Evolutionary conservation across 2,888 invertebrate species (phyloP).

Genomic region (Xanthia icteritia): DNA sequence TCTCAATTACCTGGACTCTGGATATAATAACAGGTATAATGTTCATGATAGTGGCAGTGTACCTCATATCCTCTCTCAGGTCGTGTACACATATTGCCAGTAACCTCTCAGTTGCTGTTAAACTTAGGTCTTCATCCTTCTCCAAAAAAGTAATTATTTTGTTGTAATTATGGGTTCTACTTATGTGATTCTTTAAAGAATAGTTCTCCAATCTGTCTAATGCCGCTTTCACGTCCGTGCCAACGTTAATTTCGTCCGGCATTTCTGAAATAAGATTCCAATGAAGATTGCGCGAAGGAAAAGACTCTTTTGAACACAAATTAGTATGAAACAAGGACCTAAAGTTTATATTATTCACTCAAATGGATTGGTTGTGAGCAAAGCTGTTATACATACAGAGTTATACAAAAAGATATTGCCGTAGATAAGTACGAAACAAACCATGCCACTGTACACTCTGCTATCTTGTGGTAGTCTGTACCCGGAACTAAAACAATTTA

Average conservation of each 20-base stretch:
- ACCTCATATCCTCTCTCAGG: conserved; percentile 74
- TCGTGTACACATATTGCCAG: conserved; percentile 75
- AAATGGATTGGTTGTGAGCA: conserved; percentile 12
- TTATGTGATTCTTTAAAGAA: conserved; percentile 60
- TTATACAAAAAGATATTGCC: conserved; percentile 43
- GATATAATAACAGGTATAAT: conserved; percentile 74
- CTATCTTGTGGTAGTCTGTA: background rate
- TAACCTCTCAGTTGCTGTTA: conserved; percentile 70
- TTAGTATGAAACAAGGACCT: conserved; percentile 1
- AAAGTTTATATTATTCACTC: conserved; percentile 1
- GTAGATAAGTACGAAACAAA: conserved; percentile 49
- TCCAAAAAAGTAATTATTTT: conserved; percentile 71
- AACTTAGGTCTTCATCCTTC: conserved; percentile 60
- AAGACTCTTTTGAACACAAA: background rate
- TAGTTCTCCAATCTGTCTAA: conserved; percentile 74
- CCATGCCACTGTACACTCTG: conserved; percentile 39
- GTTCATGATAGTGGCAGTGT: conserved; percentile 71
- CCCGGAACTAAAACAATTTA: background rate
- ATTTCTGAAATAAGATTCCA: conserved; percentile 71
- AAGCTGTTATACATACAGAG: conserved; percentile 3
- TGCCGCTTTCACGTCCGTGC: conserved; percentile 64
- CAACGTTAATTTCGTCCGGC: conserved; percentile 69
- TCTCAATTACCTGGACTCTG: conserved; percentile 76
- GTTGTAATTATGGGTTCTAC: conserved; percentile 69
- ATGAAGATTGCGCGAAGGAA: background rate